Evolutionary conservation across 2,888 invertebrate genomes (phyloP), one percentile per base, ranked within the genome.

Genomic region (Teinopalpus imperialis): DNA sequence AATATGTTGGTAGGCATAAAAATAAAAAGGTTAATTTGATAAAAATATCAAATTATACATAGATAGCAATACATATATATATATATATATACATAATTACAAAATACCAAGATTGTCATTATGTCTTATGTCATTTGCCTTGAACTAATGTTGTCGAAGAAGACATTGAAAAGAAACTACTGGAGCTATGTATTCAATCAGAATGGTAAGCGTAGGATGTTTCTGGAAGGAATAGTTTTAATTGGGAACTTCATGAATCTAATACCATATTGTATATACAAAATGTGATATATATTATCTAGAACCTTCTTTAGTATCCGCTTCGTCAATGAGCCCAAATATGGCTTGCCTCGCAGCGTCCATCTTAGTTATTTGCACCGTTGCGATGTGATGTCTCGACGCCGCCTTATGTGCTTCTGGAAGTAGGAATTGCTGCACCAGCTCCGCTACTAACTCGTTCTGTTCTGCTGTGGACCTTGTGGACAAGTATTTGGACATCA

Each of bases 351-450:
- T 64, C 0, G 79, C 82, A 0, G 63, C 66, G 0, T 64, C 63
- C 3, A 79, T 50, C 8, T 66, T 58, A 2, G 69, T 59, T 0
- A 55, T 53, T 52, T 86, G 86, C 0, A 63, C 10, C 0, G 61
- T 50, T 0, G 61, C 24, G 14, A 88, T 62, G 18, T 62, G 69
- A 2, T 66, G 63, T 13, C 80, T 53, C 0, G 78, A 58, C 0
- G 82, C 82, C 0, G 66, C 63, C 46, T 70, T 77, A 53, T 80
- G 79, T 0, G 77, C 86, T 53, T 90, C 90, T 0, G 91, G 91
- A 20, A 92, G 60, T 0, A 92, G 69, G 66, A 91, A 91, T 57
- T 91, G 90, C 37, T 91, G 91, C 0, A 92, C 90, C 55, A 92
- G 53, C 53, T 91, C 90, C 0, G 91, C 90, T 0, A 91, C 87